phyloP scores from a whole-genome alignment of 2,113 vertebrate species.

The Romanogobio albipinnatus region DNA sequence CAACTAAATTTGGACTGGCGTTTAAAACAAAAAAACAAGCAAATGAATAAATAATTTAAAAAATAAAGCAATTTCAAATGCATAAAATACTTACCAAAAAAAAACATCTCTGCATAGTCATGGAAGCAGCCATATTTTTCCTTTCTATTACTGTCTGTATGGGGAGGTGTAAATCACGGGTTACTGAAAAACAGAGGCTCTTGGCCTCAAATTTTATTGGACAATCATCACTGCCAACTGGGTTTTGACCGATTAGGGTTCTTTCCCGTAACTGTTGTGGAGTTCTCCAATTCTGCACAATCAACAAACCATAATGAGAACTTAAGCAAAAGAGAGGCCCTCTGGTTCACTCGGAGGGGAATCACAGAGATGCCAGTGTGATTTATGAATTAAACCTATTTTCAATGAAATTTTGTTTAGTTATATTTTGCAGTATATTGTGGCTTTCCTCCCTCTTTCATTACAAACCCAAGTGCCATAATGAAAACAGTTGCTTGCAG shows the following conservation, averaged over 20 bases:
- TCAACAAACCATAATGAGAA: conserved; percentile 66
- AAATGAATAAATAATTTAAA: neutral
- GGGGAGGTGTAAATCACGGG: conserved; percentile 56
- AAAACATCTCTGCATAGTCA: conserved; percentile 20
- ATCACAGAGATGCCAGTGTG: conserved; percentile 58
- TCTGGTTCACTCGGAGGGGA: conserved; percentile 60
- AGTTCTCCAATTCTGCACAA: conserved; percentile 57
- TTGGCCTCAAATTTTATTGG: conserved; percentile 50
- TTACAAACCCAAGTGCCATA: conserved; percentile 54
- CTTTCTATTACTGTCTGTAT: conserved; percentile 41
- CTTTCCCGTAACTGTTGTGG: conserved; percentile 59
- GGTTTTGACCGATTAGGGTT: conserved; percentile 60
- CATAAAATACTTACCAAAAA: neutral
- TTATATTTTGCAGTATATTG: conserved; percentile 58
- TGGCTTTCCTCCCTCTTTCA: conserved; percentile 58
- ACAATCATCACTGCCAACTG: conserved; percentile 50
- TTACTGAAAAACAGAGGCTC: conserved; percentile 48
- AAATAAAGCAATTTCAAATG: neutral
- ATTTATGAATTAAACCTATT: conserved; percentile 65
- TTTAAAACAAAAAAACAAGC: neutral
- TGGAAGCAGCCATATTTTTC: conserved; percentile 35
- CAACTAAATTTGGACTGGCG: neutral
- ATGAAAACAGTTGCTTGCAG: conserved; percentile 57
- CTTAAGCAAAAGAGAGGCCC: conserved; percentile 59
- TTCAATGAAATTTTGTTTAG: conserved; percentile 58